phyloP scores from a whole-genome alignment of 2,113 vertebrate genomes.

The Paratilapia polleni region DNA sequence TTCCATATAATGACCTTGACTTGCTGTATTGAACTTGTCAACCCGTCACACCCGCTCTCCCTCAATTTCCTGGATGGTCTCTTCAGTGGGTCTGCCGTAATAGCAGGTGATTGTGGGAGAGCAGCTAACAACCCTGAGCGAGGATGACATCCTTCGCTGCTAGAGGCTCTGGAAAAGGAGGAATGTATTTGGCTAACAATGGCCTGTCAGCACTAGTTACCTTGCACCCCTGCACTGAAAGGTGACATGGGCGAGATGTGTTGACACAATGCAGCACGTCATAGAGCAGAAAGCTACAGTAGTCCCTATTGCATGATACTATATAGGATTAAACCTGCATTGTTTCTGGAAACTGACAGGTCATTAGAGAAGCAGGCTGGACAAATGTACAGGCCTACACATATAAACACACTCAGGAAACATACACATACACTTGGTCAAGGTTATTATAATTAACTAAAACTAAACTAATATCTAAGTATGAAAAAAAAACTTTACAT shows the following conservation, averaged over 20 bases:
- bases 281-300: background rate
- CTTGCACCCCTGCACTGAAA: conserved; percentile 3
- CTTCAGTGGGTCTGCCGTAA: conserved; percentile 38
- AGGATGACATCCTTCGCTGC: conserved; percentile 62
- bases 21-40: conserved; percentile 55
- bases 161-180: conserved; percentile 20
- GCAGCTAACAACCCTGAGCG: conserved; percentile 37
- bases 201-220: conserved; percentile 51
- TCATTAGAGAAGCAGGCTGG: conserved; percentile 24
- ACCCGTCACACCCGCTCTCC: conserved; percentile 54
- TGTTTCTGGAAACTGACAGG: conserved; percentile 25
- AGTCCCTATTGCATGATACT: background rate
- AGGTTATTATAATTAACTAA: background rate
- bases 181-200: conserved; percentile 56
- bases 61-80: conserved; percentile 54
- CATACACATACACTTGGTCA: background rate
- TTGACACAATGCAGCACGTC: conserved; percentile 36
- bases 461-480: background rate
- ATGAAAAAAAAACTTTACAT: background rate
- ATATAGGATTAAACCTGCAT: conserved; percentile 10
- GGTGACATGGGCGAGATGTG: conserved; percentile 45
- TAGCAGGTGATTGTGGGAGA: conserved; percentile 64
- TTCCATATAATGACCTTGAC: conserved; percentile 39
- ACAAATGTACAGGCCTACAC: background rate
- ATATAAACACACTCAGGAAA: background rate